Conservation (phyloP, 2,113 vertebrate species). For the Mobula birostris region DNA sequence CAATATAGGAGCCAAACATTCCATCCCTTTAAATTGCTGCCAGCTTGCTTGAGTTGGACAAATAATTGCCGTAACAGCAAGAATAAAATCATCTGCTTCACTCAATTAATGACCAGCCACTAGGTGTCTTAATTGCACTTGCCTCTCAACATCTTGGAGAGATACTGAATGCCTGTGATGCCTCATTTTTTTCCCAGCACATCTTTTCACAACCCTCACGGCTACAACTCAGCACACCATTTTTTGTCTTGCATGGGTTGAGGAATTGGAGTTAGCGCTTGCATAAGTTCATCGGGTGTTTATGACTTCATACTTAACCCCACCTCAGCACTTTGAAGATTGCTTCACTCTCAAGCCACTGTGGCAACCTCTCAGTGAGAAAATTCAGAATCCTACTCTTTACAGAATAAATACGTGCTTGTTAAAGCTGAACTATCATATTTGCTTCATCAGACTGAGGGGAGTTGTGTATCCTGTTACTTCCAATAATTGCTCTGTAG, state of each 20-base stretch:
- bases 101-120: neutral
- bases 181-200: neutral
- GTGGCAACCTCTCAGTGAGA: neutral
- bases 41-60: neutral
- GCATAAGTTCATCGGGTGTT: neutral
- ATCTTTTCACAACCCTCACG: neutral
- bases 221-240: neutral
- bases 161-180: neutral
- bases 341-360: neutral
- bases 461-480: neutral
- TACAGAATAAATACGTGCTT: neutral
- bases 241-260: slow-evolving; percentile 4
- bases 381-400: neutral
- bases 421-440: neutral
- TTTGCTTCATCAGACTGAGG: neutral
- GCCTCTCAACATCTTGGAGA: neutral
- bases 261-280: neutral
- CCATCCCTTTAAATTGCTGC: neutral
- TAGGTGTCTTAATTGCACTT: neutral
- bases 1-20: neutral
- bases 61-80: neutral
- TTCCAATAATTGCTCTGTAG: neutral
- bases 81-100: neutral
- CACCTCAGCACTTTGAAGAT: neutral
- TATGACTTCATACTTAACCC: neutral